phyloP scores from a whole-genome alignment of 1,140 invertebrate species.

The Drosophila oshimai region DNA sequence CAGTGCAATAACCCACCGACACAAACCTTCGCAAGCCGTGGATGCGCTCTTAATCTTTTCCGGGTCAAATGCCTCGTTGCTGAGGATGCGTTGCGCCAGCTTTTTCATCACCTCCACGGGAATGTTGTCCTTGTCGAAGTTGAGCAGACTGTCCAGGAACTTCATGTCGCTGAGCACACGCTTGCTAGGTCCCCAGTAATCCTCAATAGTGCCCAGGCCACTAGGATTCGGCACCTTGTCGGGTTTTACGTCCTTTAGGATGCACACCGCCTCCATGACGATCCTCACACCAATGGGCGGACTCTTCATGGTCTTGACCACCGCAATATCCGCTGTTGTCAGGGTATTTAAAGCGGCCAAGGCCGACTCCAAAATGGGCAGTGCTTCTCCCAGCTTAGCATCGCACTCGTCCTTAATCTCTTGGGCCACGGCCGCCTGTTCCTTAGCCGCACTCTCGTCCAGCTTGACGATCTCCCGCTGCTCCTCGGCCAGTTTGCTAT shows the following conservation, averaged over 20 bases:
- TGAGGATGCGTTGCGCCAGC: constrained; percentile 91
- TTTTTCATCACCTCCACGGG: constrained; percentile 91
- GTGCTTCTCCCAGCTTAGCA: constrained; percentile 94
- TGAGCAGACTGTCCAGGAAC: constrained; percentile 92
- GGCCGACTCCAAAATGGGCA: constrained; percentile 96
- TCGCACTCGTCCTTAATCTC: constrained; percentile 98
- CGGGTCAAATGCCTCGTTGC: constrained; percentile 95
- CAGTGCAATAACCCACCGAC: constrained; percentile 96
- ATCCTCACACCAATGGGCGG: constrained; percentile 96
- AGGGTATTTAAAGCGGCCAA: constrained; percentile 95
- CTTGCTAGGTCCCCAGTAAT: constrained; percentile 97
- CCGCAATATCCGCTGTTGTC: constrained; percentile 95
- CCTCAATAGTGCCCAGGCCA: constrained; percentile 91
- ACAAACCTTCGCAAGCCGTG: constrained; percentile 91
- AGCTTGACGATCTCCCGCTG: constrained; percentile 82
- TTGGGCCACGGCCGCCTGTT: constrained; percentile 89
- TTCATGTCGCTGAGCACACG: constrained; percentile 95
- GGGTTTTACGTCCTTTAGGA: constrained; percentile 88
- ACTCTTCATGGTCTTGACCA: constrained; percentile 99
- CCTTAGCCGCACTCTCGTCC: constrained; percentile 88
- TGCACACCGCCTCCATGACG: constrained; percentile 98
- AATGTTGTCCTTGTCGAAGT: constrained; percentile 97
- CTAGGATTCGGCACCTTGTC: constrained; percentile 85
- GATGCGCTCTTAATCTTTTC: constrained; percentile 92
- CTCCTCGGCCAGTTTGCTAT: constrained; percentile 87